A percentile compares a stretch with the other conserved stretches of the same genome.
These are phyloP conservation scores for Notodonta ziczac DNA, from an alignment of 2,888 invertebrate genomes.

Conservation along the genomic window DNA sequence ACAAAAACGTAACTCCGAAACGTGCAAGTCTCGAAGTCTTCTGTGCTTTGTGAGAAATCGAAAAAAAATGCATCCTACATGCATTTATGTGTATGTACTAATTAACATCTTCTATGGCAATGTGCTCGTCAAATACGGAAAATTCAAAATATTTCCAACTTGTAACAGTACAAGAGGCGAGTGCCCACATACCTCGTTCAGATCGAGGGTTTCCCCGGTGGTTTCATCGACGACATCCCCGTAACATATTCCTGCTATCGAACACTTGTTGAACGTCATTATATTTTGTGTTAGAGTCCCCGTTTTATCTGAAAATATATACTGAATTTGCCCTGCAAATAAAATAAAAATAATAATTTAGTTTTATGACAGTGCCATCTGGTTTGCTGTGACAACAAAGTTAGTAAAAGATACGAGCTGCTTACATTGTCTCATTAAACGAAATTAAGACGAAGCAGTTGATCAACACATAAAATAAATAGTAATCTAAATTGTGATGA, in stretches of 20 bases:
- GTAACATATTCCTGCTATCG: conserved; percentile 95
- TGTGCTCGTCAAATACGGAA: conserved; percentile 39
- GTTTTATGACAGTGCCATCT: too few species aligned
- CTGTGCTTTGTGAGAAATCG: conserved; percentile 34
- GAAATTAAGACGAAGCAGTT: too few species aligned
- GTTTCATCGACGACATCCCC: conserved; percentile 95
- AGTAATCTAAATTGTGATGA: too few species aligned
- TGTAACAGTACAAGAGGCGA: conserved; percentile 4
- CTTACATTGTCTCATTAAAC: too few species aligned
- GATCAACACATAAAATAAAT: too few species aligned
- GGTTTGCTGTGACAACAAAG: too few species aligned
- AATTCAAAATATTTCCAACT: conserved; percentile 19
- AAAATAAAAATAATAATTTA: neutral
- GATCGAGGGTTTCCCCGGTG: conserved; percentile 94
- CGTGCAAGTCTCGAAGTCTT: conserved; percentile 47
- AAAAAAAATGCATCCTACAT: conserved; percentile 41
- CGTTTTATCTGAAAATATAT: conserved; percentile 99
- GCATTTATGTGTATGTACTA: conserved; percentile 33
- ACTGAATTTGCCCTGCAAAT: conserved; percentile 95
- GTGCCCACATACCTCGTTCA: conserved; percentile 89
- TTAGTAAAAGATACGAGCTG: too few species aligned
- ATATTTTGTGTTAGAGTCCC: conserved; percentile 99
- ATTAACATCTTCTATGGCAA: conserved; percentile 40
- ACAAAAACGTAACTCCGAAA: conserved; percentile 36
- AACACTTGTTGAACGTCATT: conserved; percentile 99